Base-by-base conservation (phyloP, 2,113 vertebrate genomes). In the Trinectes maculatus region DNA sequence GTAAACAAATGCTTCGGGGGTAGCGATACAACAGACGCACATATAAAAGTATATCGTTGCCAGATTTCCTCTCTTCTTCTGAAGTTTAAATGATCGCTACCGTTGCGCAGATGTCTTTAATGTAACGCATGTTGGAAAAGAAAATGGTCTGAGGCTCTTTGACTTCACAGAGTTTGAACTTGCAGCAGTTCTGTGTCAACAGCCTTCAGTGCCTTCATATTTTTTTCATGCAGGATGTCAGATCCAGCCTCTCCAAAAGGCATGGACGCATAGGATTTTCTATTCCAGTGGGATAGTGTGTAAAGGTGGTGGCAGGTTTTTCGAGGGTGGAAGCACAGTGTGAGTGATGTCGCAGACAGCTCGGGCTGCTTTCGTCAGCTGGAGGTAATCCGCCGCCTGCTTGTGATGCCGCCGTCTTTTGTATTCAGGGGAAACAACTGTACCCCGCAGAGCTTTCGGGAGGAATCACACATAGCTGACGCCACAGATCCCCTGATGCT, bases 341-440 rank as follows among this genome's bases (percentile, higher is more conserved):
- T 87, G 85, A 93, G 87, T 83, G 91, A 93, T 91, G 90, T 87
- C 63, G 80, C 79, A 89, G 91, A 92, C 91, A 92, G 76, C 79
- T 87, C 77, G 80, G 79, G 64, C 87, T 85, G 83, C 79, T 87
- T 87, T 74, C 83, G 84, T 84, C 90, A 90, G 90, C 91, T 89
- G 84, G 71, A n/a, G 87, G 85, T 53, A 86, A 74, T 84, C 22
- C 26, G 86, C 84, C 76, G 89, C 79, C 87, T 75, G 88, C 81
- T 83, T 89, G 82, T 89, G 86, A 92, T 88, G 86, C 85, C 46
- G 70, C 72, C 76, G 85, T 85, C 83, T 91, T 91, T 89, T 90
- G 86, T 89, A 91, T 91, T 89, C 87, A 74, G 80, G 80, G 77
- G 81, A 91, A 91, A 88, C 69, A 87, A 83, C 83, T 77, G 66